phyloP scores from a whole-genome alignment of 2,797 vertebrate species.

The Chaunax sp. region DNA sequence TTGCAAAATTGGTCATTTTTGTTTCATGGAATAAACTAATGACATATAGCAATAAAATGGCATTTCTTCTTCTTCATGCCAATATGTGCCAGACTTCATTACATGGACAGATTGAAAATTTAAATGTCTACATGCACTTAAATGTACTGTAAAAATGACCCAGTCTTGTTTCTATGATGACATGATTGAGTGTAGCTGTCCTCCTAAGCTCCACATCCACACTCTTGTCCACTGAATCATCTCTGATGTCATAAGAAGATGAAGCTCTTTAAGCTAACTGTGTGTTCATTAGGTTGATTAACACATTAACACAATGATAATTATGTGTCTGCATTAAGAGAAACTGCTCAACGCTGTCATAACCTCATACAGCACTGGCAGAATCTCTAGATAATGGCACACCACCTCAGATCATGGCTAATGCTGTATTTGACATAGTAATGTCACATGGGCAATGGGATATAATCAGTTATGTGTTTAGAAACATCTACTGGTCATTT shows the following conservation, averaged over 20 bases:
- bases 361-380: neutral
- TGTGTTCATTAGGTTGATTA: constrained; percentile 55
- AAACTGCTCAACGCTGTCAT: constrained; percentile 30
- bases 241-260: constrained; percentile 41
- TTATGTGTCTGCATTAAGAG: constrained; percentile 40
- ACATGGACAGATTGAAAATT: constrained; percentile 41
- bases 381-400: constrained; percentile 13
- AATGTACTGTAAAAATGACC: constrained; percentile 24
- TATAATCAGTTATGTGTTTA: constrained; percentile 1
- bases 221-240: constrained; percentile 36
- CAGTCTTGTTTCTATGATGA: constrained; percentile 39
- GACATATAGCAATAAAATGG: neutral
- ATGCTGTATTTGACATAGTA: constrained; percentile 12
- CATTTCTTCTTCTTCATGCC: constrained; percentile 9
- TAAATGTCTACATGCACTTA: constrained; percentile 1
- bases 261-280: constrained; percentile 48
- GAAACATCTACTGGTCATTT: neutral
- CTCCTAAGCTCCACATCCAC: constrained; percentile 27
- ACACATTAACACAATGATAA: constrained; percentile 19
- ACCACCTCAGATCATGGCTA: neutral
- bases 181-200: constrained; percentile 41
- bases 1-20: constrained; percentile 4
- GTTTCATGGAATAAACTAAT: constrained; percentile 21
- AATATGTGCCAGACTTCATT: constrained; percentile 61
- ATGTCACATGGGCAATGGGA: neutral